Evolutionary conservation across 2,888 invertebrate species (phyloP).

Genomic region (Cephus nigrinus): DNA sequence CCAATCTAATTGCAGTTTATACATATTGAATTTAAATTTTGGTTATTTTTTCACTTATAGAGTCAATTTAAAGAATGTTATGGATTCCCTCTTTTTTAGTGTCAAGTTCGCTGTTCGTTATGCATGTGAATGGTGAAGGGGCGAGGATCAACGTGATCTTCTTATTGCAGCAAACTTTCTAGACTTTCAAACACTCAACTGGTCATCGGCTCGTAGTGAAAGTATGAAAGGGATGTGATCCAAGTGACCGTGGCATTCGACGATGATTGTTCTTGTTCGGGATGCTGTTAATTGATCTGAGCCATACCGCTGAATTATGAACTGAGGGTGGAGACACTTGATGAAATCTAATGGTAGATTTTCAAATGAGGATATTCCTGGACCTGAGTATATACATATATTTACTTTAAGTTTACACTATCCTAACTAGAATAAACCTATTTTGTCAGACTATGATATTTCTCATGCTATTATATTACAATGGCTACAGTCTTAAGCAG

Average conservation of each 20-base stretch:
- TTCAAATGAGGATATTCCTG: background rate
- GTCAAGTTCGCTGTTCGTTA: background rate
- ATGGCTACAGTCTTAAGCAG: background rate
- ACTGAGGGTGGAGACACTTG: background rate
- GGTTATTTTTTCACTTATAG: background rate
- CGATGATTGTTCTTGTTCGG: slow-evolving; percentile 12
- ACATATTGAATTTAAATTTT: no score
- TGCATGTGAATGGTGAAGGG: slow-evolving; percentile 1
- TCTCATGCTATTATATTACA: background rate
- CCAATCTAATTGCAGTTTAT: no score
- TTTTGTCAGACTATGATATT: background rate
- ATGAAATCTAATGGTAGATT: background rate
- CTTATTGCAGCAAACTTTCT: slow-evolving; percentile 42
- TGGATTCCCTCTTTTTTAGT: background rate
- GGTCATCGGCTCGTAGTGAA: slow-evolving; percentile 57
- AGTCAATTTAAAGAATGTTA: background rate
- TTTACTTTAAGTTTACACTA: background rate
- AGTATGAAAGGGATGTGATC: slow-evolving; percentile 43
- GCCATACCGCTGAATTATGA: background rate
- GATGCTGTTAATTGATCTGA: background rate
- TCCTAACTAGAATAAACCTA: background rate
- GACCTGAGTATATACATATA: background rate
- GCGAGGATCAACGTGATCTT: slow-evolving; percentile 1
- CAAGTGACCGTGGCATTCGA: slow-evolving; percentile 46
- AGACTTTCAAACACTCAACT: slow-evolving; percentile 55